Conservation (phyloP, 2,888 invertebrate species). For the Caradrina kadenii region DNA sequence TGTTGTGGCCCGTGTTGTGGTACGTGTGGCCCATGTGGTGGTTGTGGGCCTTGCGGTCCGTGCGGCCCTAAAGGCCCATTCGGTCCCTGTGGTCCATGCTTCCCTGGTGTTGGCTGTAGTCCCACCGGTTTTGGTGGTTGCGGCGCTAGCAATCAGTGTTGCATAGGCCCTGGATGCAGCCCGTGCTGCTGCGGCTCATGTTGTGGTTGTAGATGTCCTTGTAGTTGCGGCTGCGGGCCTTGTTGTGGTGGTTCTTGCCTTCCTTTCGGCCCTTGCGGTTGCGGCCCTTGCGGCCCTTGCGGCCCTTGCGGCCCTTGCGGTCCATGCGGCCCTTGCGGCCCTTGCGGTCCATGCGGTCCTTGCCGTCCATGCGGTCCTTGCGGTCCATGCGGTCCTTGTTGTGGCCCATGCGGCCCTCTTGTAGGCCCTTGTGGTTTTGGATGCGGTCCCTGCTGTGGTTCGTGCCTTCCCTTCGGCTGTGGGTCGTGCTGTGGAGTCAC, state of each 20-base stretch:
- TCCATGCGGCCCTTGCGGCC: slow-evolving; percentile 72
- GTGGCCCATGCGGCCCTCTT: slow-evolving; percentile 53
- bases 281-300: slow-evolving; percentile 15
- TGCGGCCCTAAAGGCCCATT: slow-evolving; percentile 29
- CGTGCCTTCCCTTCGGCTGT: slow-evolving; percentile 49
- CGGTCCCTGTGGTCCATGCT: slow-evolving; percentile 31
- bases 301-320: slow-evolving; percentile 64
- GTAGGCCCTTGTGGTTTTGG: slow-evolving; percentile 56
- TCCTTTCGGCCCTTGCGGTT: neutral
- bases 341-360: slow-evolving; percentile 29
- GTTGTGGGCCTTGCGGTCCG: slow-evolving; percentile 7
- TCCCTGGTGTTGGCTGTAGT: slow-evolving; percentile 25
- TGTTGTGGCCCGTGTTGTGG: slow-evolving; percentile 60
- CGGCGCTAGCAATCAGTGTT: slow-evolving; percentile 13
- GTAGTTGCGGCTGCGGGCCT: neutral
- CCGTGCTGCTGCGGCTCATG: neutral
- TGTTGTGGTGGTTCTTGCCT: slow-evolving; percentile 1
- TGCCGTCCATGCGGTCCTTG: slow-evolving; percentile 69
- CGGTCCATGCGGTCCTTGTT: slow-evolving; percentile 63
- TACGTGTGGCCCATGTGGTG: slow-evolving; percentile 51
- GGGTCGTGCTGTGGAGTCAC: slow-evolving; percentile 53
- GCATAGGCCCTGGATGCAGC: slow-evolving; percentile 25
- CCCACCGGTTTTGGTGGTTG: slow-evolving; percentile 17
- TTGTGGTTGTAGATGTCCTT: slow-evolving; percentile 4
- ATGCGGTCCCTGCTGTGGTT: slow-evolving; percentile 43